These are phyloP conservation scores for Eubasilissa splendida DNA, from an alignment of 2,888 invertebrate species.

Conservation along the genomic window DNA sequence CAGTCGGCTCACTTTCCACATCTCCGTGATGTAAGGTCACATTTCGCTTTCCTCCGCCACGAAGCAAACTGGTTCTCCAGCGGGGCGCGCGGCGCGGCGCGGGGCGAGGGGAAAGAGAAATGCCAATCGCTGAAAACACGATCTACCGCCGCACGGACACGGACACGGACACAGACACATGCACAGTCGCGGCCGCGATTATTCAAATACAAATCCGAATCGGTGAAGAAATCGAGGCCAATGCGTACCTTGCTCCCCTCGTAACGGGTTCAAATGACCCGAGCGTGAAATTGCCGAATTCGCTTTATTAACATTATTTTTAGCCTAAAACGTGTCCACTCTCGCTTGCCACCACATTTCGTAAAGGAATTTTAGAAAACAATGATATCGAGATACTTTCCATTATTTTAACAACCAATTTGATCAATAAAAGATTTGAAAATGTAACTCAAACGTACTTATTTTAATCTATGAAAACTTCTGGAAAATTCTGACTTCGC, in stretches of 20 bases:
- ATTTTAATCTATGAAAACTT: no score
- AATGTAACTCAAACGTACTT: no score
- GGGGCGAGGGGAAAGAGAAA: slow-evolving; percentile 43
- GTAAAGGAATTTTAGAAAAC: slow-evolving; percentile 3
- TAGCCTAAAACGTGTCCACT: slow-evolving; percentile 39
- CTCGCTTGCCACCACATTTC: slow-evolving; percentile 52
- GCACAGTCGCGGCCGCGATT: not conserved
- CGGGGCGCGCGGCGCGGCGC: not conserved
- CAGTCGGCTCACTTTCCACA: slow-evolving; percentile 52
- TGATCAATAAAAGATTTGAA: no score
- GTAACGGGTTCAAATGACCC: slow-evolving; percentile 17
- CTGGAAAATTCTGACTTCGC: no score
- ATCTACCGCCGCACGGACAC: not conserved
- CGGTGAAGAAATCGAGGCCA: slow-evolving; percentile 70
- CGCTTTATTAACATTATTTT: slow-evolving; percentile 34
- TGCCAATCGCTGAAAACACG: slow-evolving; percentile 41
- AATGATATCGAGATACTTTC: slow-evolving; percentile 25
- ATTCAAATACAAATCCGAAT: slow-evolving; percentile 30
- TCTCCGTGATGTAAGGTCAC: slow-evolving; percentile 55
- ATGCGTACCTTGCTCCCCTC: slow-evolving; percentile 61
- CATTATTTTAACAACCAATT: not conserved
- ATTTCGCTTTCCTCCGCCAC: slow-evolving; percentile 56
- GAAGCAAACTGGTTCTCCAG: slow-evolving; percentile 50
- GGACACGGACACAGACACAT: no score
- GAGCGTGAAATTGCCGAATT: slow-evolving; percentile 46